Evolutionary conservation across 2,113 vertebrate genomes (phyloP).

Genomic region (Scartelaos histophorus): DNA sequence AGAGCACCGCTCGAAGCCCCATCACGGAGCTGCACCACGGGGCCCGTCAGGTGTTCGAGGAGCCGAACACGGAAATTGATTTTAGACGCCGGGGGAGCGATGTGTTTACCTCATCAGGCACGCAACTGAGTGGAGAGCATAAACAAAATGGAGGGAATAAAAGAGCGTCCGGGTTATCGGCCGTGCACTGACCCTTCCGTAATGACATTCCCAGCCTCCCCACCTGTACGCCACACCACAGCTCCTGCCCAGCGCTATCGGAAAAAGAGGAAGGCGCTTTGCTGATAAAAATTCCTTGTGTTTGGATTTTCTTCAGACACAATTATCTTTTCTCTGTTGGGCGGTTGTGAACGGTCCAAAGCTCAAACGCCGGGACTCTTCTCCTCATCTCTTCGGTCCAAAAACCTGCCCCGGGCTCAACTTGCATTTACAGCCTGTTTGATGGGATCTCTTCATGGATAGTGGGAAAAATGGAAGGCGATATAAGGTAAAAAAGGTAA

Average conservation of each 20-base stretch:
- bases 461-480: constrained; percentile 45
- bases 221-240: constrained; percentile 60
- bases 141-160: constrained; percentile 62
- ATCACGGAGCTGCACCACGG: constrained; percentile 31
- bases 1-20: constrained; percentile 19
- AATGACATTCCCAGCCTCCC: constrained; percentile 60
- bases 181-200: constrained; percentile 42
- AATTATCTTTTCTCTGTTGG: constrained; percentile 67
- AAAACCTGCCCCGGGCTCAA: constrained; percentile 49
- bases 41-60: constrained; percentile 43
- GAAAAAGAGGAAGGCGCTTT: constrained; percentile 45
- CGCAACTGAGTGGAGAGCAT: constrained; percentile 54
- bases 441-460: constrained; percentile 59
- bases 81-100: constrained; percentile 58
- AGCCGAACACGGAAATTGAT: constrained; percentile 58
- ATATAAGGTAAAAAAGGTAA: constrained; percentile 33
- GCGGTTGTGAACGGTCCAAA: constrained; percentile 36
- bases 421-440: constrained; percentile 50
- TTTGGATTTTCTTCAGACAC: constrained; percentile 55
- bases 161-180: constrained; percentile 51
- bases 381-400: constrained; percentile 47
- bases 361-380: constrained; percentile 24
- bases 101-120: constrained; percentile 65
- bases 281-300: constrained; percentile 64
- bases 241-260: constrained; percentile 57